Evolutionary conservation across 2,113 vertebrate species (phyloP), one percentile per base, ranked within the genome.

Genomic region (Mugil cephalus): DNA sequence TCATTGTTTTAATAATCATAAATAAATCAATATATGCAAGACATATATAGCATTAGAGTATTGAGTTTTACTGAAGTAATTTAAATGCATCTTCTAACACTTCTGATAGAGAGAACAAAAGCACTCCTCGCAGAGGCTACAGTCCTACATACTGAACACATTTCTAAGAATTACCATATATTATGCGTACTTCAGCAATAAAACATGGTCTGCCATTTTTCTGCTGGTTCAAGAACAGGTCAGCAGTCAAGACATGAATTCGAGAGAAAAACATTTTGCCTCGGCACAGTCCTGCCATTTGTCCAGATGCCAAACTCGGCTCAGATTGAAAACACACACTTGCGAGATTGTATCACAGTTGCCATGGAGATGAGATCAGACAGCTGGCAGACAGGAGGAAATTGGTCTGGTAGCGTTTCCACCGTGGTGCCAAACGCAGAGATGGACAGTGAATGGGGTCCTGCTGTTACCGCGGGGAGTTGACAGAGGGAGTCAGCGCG

Each of bases 281-380:
- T 64, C 10, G 14, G 1, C 64, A 60, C 14, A 36, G 62, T 58
- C 36, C 10, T 10, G 67, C 47, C 56, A 35, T 86, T 84, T 79
- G 70, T 83, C 75, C 54, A 53, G 62, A 83, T 46, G 73, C 75
- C 85, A 79, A 66, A 75, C 65, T 74, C 60, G 12, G 61, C 71
- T 65, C 47, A 4, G 71, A 88, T 52, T 59, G 56, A 82, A 87
- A 80, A 80, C 54, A 68, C 1, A 69, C 77, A 82, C 79, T 77
- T 59, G 77, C 51, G 35, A 77, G 89, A 90, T 87, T 86, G 76
- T 83, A 92, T 91, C 80, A 71, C 64, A 69, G 93, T 93, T 92
- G 61, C 92, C 90, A 92, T 86, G 92, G 92, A 64, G 84, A 93
- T 69, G 51, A 78, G 87, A 92, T 88, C 59, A 88, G 87, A 88